A percentile compares a stretch with the other conserved stretches of the same genome.
Evolutionary conservation across 2,797 vertebrate genomes (phyloP).

Genomic region (Menidia menidia): DNA sequence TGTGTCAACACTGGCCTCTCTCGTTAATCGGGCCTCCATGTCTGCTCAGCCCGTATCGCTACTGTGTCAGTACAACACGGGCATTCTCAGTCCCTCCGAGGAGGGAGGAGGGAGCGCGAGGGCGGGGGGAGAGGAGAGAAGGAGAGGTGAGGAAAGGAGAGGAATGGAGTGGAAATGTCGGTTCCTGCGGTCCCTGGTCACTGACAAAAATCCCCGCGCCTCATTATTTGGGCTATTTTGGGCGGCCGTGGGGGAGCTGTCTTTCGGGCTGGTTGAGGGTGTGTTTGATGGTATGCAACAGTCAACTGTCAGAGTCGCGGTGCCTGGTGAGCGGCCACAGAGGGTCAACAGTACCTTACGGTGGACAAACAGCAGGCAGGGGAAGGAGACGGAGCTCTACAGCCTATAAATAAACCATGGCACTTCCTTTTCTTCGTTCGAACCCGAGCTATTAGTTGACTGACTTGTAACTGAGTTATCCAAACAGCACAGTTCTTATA

Average conservation of each 20-base stretch:
- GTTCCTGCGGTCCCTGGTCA: constrained; percentile 62
- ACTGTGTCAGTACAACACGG: constrained; percentile 87
- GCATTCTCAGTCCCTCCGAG: constrained; percentile 78
- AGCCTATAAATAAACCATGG: constrained; percentile 39
- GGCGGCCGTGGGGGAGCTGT: constrained; percentile 1
- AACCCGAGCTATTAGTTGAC: neutral
- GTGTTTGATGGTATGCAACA: constrained; percentile 46
- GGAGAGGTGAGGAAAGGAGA: constrained; percentile 46
- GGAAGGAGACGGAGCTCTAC: constrained; percentile 7
- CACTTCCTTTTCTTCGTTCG: neutral
- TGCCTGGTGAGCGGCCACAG: constrained; percentile 37
- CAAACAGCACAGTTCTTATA: neutral
- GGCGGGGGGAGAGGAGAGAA: constrained; percentile 28
- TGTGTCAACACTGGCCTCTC: constrained; percentile 83
- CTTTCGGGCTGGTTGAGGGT: constrained; percentile 17
- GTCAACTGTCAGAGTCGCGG: constrained; percentile 57
- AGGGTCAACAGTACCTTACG: constrained; percentile 34
- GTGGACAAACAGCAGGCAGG: neutral
- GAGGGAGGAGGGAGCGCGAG: constrained; percentile 54
- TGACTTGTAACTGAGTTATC: neutral
- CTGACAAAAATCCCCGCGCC: constrained; percentile 49
- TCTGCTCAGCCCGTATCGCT: constrained; percentile 86
- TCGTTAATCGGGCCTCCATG: constrained; percentile 87
- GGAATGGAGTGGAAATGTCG: constrained; percentile 73
- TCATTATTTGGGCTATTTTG: constrained; percentile 41